Base-by-base conservation (phyloP, 1,140 invertebrate species). In the Drosophila hydei region DNA sequence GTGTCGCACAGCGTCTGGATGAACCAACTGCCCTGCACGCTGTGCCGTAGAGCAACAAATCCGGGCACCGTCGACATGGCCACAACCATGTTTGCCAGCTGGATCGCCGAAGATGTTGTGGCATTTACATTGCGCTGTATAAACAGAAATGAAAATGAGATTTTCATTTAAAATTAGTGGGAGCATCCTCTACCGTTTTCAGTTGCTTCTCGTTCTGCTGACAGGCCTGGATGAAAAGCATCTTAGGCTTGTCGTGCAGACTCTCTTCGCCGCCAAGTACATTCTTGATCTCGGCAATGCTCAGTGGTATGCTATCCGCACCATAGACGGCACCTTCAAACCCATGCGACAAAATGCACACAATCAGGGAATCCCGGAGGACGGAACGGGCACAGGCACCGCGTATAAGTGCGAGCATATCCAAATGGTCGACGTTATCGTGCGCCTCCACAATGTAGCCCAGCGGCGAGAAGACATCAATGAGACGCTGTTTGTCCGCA, bases 341-440 rank as follows among this genome's bases (percentile, higher is more conserved):
- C 0, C 91, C 90, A 45, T 91, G 91, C 14, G 88, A 90, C 23
- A 91, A 54, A 16, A 91, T 88, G 52, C 81, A 91, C 7, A 91
- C 76, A 50, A 91, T 79, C 5, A 91, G 23, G 0, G 91, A 91
- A 54, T 91, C 90, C 6, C 63, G 74, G 14, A 73, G 16, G 0
- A 64, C n/a, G 5, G 81, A 89, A 8, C 72, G 59, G 0, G 61
- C 59, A 11, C 80, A 85, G 1, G 50, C 76, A 2, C 51, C 50
- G 2, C 88, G 77, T 8, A 91, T 79, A 8, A 60, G 42, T 0
- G 56, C n/a, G 5, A 89, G 43, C 16, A 91, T 75, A 5, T 68
- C 55, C 36, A 88, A 0, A 48, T 91, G 90, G n/a, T 78, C 65
- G 0, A 89, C 56, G 56, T 91, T 59, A 19, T 75, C 23, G 19